Percentiles rank a stretch among this genome's conserved stretches.
These are phyloP conservation scores for Natrix natrix DNA, from an alignment of 2,797 vertebrate genomes.

Conservation along the genomic window DNA sequence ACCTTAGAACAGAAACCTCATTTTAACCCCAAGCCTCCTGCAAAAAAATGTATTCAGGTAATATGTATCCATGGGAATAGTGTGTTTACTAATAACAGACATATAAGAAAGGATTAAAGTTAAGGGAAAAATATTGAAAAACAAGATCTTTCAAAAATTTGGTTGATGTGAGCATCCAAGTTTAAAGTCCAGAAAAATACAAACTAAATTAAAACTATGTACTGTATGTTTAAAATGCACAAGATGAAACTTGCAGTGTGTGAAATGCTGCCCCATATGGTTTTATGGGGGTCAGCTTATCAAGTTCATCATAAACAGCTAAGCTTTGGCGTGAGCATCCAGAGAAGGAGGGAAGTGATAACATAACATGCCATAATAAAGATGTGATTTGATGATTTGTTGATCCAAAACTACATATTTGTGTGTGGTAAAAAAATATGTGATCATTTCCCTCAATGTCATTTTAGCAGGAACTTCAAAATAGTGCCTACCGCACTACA, in stretches of 20 bases:
- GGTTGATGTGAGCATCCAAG: neutral
- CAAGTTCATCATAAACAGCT: neutral
- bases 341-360: neutral
- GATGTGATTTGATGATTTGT: neutral
- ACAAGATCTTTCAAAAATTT: neutral
- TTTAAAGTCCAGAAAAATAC: neutral
- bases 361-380: neutral
- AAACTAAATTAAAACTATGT: neutral
- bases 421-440: neutral
- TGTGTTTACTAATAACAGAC: neutral
- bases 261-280: neutral
- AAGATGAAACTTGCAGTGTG: neutral
- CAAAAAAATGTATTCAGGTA: neutral
- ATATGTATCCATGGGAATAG: neutral
- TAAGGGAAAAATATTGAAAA: neutral
- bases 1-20: neutral
- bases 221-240: neutral
- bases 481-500: neutral
- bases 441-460: neutral
- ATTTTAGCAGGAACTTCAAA: slow-evolving; percentile 32
- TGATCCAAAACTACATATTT: neutral
- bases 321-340: neutral
- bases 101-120: neutral
- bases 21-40: neutral
- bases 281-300: neutral